Percentiles rank a stretch among this genome's conserved stretches.
phyloP scores from a whole-genome alignment of 2,113 vertebrate genomes.

The Acanthochromis polyacanthus region DNA sequence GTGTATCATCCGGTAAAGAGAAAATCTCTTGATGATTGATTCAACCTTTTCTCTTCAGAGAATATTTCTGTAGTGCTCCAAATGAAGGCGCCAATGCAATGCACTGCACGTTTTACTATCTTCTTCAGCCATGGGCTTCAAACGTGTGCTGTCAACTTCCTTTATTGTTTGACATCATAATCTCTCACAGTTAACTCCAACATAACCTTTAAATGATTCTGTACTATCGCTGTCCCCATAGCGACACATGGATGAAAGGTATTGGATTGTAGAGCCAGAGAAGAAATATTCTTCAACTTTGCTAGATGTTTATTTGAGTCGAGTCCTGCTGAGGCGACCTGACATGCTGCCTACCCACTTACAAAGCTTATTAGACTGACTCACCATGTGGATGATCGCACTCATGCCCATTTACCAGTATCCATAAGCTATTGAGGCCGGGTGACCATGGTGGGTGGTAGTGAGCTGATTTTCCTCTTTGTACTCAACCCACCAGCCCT shows the following conservation, averaged over 20 bases:
- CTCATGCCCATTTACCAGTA: constrained; percentile 60
- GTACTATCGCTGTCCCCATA: neutral
- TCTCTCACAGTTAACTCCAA: constrained; percentile 26
- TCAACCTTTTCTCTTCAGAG: constrained; percentile 29
- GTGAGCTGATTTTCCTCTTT: constrained; percentile 55
- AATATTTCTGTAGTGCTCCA: neutral
- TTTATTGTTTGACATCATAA: constrained; percentile 27
- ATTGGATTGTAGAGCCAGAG: constrained; percentile 11
- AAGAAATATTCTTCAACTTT: constrained; percentile 22
- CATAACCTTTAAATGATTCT: constrained; percentile 1
- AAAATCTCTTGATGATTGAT: constrained; percentile 17
- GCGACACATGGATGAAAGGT: neutral
- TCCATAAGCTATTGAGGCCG: constrained; percentile 47
- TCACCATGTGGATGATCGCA: constrained; percentile 49
- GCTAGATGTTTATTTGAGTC: constrained; percentile 34
- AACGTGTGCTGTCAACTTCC: neutral
- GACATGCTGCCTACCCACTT: constrained; percentile 60
- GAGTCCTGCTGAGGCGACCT: constrained; percentile 43
- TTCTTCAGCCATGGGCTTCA: neutral
- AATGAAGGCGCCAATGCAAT: neutral
- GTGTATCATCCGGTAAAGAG: neutral
- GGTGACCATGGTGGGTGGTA: constrained; percentile 54
- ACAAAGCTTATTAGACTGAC: constrained; percentile 60
- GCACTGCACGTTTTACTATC: too few species aligned
- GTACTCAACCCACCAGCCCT: constrained; percentile 45